These are phyloP conservation scores for Myotis brandtii DNA, from an alignment of 2,113 vertebrate species.

Conservation along the genomic window DNA sequence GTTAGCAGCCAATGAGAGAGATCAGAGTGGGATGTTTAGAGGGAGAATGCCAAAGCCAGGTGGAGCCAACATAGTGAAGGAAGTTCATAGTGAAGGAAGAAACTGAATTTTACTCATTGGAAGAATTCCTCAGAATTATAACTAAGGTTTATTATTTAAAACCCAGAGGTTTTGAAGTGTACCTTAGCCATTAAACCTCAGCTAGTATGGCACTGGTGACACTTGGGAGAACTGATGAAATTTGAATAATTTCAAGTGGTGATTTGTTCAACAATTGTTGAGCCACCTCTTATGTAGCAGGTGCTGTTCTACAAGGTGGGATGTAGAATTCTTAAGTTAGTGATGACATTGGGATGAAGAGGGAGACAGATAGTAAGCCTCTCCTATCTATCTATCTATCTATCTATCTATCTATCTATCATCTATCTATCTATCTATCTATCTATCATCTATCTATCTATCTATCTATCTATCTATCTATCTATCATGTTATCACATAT, in stretches of 20 bases:
- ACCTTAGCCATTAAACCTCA: background rate
- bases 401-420: background rate
- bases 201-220: background rate
- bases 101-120: background rate
- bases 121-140: background rate
- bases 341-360: background rate
- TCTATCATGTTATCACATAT: background rate
- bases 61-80: background rate
- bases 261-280: background rate
- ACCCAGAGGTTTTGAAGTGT: background rate
- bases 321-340: background rate
- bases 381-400: too few species aligned
- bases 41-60: background rate
- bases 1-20: background rate
- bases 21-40: background rate
- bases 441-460: background rate
- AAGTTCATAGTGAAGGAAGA: background rate
- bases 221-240: background rate
- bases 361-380: background rate
- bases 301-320: background rate
- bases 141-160: background rate
- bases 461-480: background rate
- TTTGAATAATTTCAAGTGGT: background rate
- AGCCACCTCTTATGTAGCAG: background rate
- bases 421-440: background rate